phyloP scores from a whole-genome alignment of 1,140 invertebrate species.

The Scaptomyza pallida region DNA sequence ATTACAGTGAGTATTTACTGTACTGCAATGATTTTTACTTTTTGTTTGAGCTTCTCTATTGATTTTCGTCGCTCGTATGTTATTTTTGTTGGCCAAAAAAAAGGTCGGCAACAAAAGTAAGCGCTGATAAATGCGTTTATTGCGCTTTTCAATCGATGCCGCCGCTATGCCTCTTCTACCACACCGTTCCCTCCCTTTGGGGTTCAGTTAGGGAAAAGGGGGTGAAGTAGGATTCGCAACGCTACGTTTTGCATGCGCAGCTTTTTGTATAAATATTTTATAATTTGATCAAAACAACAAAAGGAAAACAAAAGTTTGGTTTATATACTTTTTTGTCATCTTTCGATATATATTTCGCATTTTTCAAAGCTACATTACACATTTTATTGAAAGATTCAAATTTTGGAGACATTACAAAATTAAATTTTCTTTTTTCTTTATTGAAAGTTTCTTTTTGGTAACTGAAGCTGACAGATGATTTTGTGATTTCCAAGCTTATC shows the following conservation, averaged over 20 bases:
- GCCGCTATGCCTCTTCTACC: conserved; percentile 23
- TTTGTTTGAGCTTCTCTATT: conserved; percentile 12
- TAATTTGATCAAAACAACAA: too few species aligned
- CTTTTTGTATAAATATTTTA: conserved; percentile 12
- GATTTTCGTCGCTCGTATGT: conserved; percentile 15
- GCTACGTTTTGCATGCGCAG: conserved; percentile 24
- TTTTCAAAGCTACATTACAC: not conserved
- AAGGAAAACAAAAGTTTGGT: not conserved
- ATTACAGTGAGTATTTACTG: not conserved
- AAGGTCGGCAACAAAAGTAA: conserved; percentile 49
- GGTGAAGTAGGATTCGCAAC: not conserved
- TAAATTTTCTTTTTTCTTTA: not conserved
- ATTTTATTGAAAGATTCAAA: not conserved
- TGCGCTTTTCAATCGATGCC: conserved; percentile 63
- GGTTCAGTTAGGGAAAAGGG: too few species aligned
- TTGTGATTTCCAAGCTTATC: too few species aligned
- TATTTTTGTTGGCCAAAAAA: conserved; percentile 30
- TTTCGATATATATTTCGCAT: not conserved
- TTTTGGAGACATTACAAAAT: not conserved
- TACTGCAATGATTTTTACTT: not conserved
- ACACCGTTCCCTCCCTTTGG: too few species aligned
- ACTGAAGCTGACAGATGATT: too few species aligned
- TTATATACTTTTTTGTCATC: conserved; percentile 5
- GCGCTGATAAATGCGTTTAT: conserved; percentile 72
- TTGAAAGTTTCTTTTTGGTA: too few species aligned